Percentiles rank a stretch among this genome's conserved stretches.
Evolutionary conservation across 2,888 invertebrate species (phyloP).

Genomic region (Synanthedon andrenaeformis): DNA sequence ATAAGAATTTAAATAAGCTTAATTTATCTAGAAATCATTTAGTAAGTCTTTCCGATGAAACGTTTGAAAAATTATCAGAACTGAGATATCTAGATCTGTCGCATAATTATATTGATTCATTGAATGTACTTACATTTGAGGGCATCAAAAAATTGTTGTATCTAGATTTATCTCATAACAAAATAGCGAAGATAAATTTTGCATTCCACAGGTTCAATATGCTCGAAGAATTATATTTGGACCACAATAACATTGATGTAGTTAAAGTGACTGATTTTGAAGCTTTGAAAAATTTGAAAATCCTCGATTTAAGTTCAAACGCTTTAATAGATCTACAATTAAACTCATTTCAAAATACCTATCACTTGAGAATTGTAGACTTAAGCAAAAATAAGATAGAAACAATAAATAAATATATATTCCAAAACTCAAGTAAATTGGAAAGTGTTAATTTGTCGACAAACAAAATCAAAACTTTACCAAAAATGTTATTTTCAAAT

Average conservation of each 20-base stretch:
- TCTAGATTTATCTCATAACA: constrained; percentile 34
- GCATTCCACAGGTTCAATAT: constrained; percentile 34
- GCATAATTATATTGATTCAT: constrained; percentile 26
- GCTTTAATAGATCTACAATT: constrained; percentile 21
- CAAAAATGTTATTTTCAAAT: constrained; percentile 30
- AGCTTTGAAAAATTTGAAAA: constrained; percentile 19
- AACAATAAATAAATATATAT: constrained; percentile 18
- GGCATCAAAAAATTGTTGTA: constrained; percentile 27
- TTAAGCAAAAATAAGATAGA: constrained; percentile 30
- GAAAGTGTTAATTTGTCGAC: constrained; percentile 24
- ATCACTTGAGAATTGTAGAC: constrained; percentile 18
- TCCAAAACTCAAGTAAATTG: constrained; percentile 17
- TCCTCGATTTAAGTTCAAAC: constrained; percentile 31
- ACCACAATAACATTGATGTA: constrained; percentile 25
- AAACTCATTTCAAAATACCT: constrained; percentile 20
- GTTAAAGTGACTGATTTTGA: constrained; percentile 26
- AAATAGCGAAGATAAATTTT: constrained; percentile 26
- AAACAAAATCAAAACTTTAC: constrained; percentile 31
- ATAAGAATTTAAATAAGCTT: constrained; percentile 19
- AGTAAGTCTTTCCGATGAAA: constrained; percentile 20
- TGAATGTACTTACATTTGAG: constrained; percentile 31
- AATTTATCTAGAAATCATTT: constrained; percentile 38
- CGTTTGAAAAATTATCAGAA: constrained; percentile 24
- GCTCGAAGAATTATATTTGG: constrained; percentile 26
- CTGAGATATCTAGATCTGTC: constrained; percentile 35